Conservation (phyloP, 2,113 vertebrate species). For the Amphiprion ocellaris region DNA sequence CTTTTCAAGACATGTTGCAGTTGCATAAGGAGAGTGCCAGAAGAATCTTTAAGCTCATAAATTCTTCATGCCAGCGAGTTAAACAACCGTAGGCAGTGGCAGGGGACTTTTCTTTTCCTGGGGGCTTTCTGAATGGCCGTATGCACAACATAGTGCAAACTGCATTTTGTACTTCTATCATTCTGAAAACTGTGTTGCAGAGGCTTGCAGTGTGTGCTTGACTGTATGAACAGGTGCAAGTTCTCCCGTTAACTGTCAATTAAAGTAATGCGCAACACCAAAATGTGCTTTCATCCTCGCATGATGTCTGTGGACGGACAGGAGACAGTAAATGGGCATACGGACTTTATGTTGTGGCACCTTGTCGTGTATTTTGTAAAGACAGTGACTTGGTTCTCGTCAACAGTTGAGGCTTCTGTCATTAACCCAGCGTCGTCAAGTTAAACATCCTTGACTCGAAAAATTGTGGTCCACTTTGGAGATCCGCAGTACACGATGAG, state of each 20-base stretch:
- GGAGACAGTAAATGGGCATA: not conserved
- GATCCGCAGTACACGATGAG: slow-evolving; percentile 17
- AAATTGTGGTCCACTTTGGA: slow-evolving; percentile 28
- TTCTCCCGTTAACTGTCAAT: not conserved
- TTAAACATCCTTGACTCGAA: slow-evolving; percentile 25
- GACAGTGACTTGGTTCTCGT: not conserved
- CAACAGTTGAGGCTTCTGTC: not conserved
- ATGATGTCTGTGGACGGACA: not conserved
- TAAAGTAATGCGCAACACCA: not conserved
- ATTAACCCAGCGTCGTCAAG: slow-evolving; percentile 1
- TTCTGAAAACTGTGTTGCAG: slow-evolving; percentile 4
- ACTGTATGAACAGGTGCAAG: slow-evolving; percentile 3
- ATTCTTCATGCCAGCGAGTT: slow-evolving; percentile 81
- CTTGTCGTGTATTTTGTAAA: not conserved
- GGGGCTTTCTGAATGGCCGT: slow-evolving; percentile 59
- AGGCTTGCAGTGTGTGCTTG: slow-evolving; percentile 15
- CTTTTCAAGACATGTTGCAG: slow-evolving; percentile 52
- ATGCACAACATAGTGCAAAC: slow-evolving; percentile 49
- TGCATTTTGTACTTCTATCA: slow-evolving; percentile 40
- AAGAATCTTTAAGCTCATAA: slow-evolving; percentile 70
- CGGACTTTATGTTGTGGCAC: not conserved
- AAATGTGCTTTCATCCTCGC: slow-evolving; percentile 1
- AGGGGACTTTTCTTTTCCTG: slow-evolving; percentile 59
- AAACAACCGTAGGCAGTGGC: slow-evolving; percentile 67
- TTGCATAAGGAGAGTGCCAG: slow-evolving; percentile 21